Evolutionary conservation across 2,888 invertebrate genomes (phyloP).

Genomic region (Tipula vernalis): DNA sequence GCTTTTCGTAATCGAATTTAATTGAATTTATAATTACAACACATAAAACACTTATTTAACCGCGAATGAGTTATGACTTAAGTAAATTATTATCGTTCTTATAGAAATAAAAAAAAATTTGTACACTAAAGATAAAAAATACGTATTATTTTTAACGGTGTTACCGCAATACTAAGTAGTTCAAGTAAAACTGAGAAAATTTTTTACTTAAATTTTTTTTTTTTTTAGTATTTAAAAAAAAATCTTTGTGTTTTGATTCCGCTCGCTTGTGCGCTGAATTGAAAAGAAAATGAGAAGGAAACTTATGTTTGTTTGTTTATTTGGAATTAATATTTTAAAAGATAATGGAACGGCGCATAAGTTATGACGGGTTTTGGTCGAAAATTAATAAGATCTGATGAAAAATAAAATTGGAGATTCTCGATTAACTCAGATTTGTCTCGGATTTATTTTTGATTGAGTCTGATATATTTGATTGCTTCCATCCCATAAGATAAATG

Average conservation of each 20-base stretch:
- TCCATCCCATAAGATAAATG: too few relatives aligned
- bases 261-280: not conserved
- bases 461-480: too few relatives aligned
- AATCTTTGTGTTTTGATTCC: not conserved
- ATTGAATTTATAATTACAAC: not conserved
- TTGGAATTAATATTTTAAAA: not conserved
- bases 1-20: not conserved
- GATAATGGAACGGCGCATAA: not conserved
- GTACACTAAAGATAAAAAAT: not conserved
- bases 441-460: too few relatives aligned
- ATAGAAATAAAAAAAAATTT: not conserved
- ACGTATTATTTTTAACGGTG: not conserved
- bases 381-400: not conserved
- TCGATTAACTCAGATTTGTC: too few relatives aligned
- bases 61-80: not conserved
- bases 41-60: not conserved
- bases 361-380: not conserved
- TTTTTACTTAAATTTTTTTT: not conserved
- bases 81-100: not conserved
- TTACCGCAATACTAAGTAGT: not conserved
- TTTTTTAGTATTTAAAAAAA: not conserved
- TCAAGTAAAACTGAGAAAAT: not conserved
- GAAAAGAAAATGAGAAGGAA: constrained; percentile 4
- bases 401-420: not conserved
- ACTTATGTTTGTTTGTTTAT: not conserved